phyloP scores from a whole-genome alignment of 2,888 invertebrate species.

The Macrosiphum euphorbiae region DNA sequence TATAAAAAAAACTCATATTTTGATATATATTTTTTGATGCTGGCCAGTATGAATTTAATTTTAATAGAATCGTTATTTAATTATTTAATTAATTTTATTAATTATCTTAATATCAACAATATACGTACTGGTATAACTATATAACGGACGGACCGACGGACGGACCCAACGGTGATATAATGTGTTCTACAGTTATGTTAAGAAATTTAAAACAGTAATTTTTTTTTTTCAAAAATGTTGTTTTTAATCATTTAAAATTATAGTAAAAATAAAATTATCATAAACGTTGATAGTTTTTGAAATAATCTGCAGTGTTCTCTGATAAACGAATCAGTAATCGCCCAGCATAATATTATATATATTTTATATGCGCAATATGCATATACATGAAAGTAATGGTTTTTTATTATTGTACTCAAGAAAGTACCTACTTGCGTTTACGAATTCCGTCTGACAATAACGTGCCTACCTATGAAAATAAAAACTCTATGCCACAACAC shows the following conservation, averaged over 20 bases:
- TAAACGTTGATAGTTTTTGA: neutral
- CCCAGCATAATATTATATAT: neutral
- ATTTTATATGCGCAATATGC: neutral
- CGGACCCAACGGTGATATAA: too few species aligned
- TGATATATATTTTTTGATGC: too few species aligned
- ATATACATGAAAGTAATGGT: neutral
- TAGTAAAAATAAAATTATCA: neutral
- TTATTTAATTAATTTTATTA: too few species aligned
- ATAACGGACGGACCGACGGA: too few species aligned
- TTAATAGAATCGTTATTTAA: too few species aligned
- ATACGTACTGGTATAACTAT: too few species aligned
- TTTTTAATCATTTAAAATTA: neutral
- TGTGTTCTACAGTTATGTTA: neutral
- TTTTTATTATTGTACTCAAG: neutral
- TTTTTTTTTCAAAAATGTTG: neutral
- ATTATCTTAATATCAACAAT: too few species aligned
- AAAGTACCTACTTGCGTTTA: neutral
- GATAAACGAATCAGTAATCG: neutral
- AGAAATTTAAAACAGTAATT: too few species aligned
- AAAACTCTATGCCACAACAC: neutral
- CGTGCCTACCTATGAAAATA: neutral
- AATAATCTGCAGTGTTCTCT: neutral
- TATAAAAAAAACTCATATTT: too few species aligned
- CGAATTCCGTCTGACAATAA: conserved; percentile 34
- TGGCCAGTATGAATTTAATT: too few species aligned